Evolutionary conservation across 2,797 vertebrate genomes (phyloP), one percentile per base, ranked within the genome.

Genomic region (Rhinatrema bivittatum): DNA sequence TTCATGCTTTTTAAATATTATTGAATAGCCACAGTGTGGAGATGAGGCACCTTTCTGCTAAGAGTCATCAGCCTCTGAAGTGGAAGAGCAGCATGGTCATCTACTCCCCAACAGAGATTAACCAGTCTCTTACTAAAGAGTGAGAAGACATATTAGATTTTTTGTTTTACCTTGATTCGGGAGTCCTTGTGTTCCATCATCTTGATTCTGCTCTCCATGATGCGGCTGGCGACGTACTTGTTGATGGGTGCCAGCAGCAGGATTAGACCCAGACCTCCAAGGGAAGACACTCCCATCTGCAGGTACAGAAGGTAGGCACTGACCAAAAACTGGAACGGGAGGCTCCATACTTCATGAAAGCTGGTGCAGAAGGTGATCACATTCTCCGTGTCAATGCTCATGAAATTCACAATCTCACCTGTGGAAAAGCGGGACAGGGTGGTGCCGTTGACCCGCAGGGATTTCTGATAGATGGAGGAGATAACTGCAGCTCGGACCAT

Each of bases 291-390:
- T 0, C 89, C 94, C 51, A 98, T 91, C 77, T 99, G 92, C 55
- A 84, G 80, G 53, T 97, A 82, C 2, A 99, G 72, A 46, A 99
- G 65, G 79, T 93, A 96, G 25, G 99, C 90, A 7, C 90, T 85
- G 60, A 96, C 42, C 10, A 63, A 52, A 24, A 99, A 85, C 49
- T 63, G 74, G 54, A 98, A 72, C 4, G 95, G 94, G 25, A 99
- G 65, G 60, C 91, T 93, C 96, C 96, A 99, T 29, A 93, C 56
- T 39, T 96, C 93, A 0, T 99, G 96, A 69, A 99, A 96, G 39
- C 88, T 91, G 54, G 52, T 61, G 37, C 85, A 91, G 73, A 99
- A 97, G 81, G 92, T 94, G 34, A 89, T 69, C 39, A 97, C 50
- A 4, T 94, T 81, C 56, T 85, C 72, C 0, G 89, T 74, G 61